Evolutionary conservation across 2,888 invertebrate species (phyloP).

Genomic region (Ellobium chinense): DNA sequence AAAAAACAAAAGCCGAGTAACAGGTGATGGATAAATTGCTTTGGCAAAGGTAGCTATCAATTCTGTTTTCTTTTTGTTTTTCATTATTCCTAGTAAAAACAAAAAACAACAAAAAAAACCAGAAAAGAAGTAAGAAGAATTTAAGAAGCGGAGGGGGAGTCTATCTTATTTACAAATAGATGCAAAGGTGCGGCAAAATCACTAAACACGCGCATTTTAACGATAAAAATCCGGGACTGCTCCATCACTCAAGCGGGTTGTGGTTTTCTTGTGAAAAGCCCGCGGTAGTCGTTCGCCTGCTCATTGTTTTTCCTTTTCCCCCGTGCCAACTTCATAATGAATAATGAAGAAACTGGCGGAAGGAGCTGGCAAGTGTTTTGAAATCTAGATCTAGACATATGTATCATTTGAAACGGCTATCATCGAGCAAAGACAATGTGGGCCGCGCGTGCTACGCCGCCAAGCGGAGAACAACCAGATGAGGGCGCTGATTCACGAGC

Average conservation of each 20-base stretch:
- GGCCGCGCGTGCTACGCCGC: too few species aligned
- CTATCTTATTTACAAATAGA: conserved; percentile 5
- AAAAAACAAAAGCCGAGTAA: conserved; percentile 15
- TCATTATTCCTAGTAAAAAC: background rate
- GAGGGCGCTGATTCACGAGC: too few species aligned
- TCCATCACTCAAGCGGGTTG: conserved; percentile 6
- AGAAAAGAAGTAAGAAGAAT: too few species aligned
- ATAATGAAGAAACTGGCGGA: conserved; percentile 19
- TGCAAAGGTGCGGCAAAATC: background rate
- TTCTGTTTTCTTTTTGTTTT: background rate
- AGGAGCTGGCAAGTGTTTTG: conserved; percentile 4
- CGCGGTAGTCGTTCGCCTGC: too few species aligned
- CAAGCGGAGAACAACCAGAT: too few species aligned
- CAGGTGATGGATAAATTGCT: conserved; percentile 37
- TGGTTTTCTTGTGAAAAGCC: too few species aligned
- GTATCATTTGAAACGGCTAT: too few species aligned
- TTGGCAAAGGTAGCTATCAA: conserved; percentile 19
- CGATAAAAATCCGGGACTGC: conserved; percentile 1
- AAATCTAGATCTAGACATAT: too few species aligned
- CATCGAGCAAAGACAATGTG: too few species aligned
- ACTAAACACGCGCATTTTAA: background rate
- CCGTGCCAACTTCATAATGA: background rate
- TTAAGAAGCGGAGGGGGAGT: too few species aligned
- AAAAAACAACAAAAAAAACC: too few species aligned
- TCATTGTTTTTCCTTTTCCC: conserved; percentile 3